Conservation (phyloP, 1,140 invertebrate genomes). For the Ceratina australensis region DNA sequence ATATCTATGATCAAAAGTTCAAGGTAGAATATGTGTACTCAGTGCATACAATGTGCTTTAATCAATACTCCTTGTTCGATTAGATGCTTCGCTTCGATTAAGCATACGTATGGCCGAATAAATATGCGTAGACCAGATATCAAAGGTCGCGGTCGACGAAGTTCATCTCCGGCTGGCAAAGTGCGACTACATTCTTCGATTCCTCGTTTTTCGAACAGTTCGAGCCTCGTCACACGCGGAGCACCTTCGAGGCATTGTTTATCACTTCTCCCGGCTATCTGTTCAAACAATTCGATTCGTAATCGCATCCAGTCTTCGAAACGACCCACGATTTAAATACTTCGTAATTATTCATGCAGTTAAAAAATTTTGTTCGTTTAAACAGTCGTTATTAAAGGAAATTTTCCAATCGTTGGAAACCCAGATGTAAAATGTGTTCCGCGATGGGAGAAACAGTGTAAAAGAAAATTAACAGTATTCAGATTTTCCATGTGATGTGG, state of each 20-base stretch:
- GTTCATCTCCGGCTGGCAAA: constrained; percentile 53
- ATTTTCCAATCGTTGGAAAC: neutral
- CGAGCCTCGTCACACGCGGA: neutral
- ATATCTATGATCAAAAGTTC: too few species aligned
- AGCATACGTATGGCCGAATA: constrained; percentile 46
- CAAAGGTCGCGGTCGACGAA: constrained; percentile 58
- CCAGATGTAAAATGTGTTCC: neutral
- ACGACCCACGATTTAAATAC: too few species aligned
- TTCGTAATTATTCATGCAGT: too few species aligned
- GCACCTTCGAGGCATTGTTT: neutral
- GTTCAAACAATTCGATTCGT: too few species aligned
- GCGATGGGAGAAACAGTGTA: neutral
- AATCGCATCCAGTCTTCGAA: too few species aligned
- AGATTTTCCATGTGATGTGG: constrained; percentile 1
- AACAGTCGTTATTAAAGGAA: neutral
- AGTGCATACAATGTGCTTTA: neutral
- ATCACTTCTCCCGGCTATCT: too few species aligned
- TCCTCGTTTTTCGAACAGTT: constrained; percentile 11
- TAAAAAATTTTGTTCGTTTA: too few species aligned
- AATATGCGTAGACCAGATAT: constrained; percentile 55
- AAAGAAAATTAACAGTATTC: neutral
- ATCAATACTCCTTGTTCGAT: neutral
- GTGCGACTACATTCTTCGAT: neutral
- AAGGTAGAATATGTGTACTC: too few species aligned
- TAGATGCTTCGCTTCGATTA: constrained; percentile 41